A percentile compares a stretch with the other conserved stretches of the same genome.
These are phyloP conservation scores for Diplodus sargus DNA, from an alignment of 2,797 vertebrate genomes.

Conservation along the genomic window DNA sequence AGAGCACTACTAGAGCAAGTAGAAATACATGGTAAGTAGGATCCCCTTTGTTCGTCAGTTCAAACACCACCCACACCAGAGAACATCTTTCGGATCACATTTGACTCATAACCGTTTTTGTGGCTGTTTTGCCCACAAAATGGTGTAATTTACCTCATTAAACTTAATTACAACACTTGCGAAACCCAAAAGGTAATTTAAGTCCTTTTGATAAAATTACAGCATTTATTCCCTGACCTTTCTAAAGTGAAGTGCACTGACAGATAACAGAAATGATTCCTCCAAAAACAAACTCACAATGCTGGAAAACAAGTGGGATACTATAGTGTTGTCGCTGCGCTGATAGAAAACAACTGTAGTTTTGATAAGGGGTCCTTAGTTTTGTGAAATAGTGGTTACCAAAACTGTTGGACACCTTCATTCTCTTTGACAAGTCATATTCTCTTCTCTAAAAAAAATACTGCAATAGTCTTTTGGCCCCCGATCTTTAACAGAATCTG, in stretches of 20 bases:
- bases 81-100: not conserved
- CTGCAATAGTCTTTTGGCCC: not conserved
- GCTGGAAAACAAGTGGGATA: conserved; percentile 16
- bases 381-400: not conserved
- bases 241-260: not conserved
- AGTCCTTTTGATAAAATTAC: conserved; percentile 43
- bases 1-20: too few species aligned
- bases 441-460: not conserved
- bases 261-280: not conserved
- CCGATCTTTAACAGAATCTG: conserved; percentile 16
- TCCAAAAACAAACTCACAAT: conserved; percentile 3
- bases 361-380: not conserved
- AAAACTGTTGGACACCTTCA: conserved; percentile 15
- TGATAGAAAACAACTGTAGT: not conserved
- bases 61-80: conserved; percentile 4
- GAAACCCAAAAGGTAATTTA: conserved; percentile 20
- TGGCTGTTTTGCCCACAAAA: conserved; percentile 16
- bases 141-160: conserved; percentile 51
- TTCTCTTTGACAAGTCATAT: not conserved
- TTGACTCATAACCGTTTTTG: conserved; percentile 6
- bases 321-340: not conserved
- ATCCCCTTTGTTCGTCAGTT: not conserved
- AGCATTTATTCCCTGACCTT: conserved; percentile 15
- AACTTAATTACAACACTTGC: conserved; percentile 35
- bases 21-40: too few species aligned